Evolutionary conservation across 2,888 invertebrate species (phyloP).

Genomic region (Epirrhoe tristata): DNA sequence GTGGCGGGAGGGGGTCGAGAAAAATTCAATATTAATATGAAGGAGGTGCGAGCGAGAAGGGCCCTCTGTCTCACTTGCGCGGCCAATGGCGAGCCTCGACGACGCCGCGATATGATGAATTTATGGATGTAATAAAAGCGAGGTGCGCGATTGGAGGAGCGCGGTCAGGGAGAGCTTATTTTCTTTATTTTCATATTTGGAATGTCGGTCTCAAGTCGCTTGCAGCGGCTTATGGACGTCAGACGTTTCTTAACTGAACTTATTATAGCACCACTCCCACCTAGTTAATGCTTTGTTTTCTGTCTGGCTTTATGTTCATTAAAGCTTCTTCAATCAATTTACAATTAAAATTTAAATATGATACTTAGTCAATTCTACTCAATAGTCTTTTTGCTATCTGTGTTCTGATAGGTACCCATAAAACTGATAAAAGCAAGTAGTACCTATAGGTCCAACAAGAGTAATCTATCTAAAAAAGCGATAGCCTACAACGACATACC

Average conservation of each 20-base stretch:
- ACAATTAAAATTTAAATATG: neutral
- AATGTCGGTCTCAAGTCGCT: constrained; percentile 76
- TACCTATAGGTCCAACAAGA: neutral
- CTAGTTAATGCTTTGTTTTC: constrained; percentile 38
- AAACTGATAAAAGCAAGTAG: neutral
- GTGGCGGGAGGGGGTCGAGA: constrained; percentile 86
- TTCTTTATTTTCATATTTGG: constrained; percentile 86
- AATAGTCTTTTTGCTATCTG: neutral
- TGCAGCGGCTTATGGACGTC: constrained; percentile 60
- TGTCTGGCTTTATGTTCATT: constrained; percentile 23
- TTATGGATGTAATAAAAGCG: constrained; percentile 93
- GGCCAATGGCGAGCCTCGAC: constrained; percentile 84
- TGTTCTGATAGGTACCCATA: neutral
- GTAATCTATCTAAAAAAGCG: neutral
- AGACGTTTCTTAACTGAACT: constrained; percentile 63
- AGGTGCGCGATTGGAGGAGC: constrained; percentile 88
- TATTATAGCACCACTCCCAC: constrained; percentile 50
- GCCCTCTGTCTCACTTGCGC: constrained; percentile 79
- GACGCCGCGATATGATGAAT: constrained; percentile 89
- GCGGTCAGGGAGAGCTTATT: constrained; percentile 82
- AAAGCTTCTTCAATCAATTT: constrained; percentile 12
- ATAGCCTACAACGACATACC: neutral
- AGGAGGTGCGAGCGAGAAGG: constrained; percentile 87
- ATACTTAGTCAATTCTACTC: too few relatives aligned
- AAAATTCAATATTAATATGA: constrained; percentile 94